Evolutionary conservation across 2,113 vertebrate genomes (phyloP).

Genomic region (Erythrocercus mccallii): DNA sequence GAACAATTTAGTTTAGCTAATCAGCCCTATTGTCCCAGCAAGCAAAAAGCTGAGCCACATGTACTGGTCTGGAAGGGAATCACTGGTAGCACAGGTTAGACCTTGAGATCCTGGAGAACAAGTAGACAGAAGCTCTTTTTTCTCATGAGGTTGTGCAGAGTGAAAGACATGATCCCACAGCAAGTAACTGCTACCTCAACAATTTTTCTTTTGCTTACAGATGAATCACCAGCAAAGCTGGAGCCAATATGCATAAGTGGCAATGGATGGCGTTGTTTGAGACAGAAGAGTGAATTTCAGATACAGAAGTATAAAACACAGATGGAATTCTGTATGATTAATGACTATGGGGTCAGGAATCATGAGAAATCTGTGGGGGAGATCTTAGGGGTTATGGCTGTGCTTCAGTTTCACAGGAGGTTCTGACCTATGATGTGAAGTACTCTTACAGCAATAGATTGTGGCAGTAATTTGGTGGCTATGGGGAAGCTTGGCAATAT

Average conservation of each 20-base stretch:
- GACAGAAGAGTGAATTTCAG: not conserved
- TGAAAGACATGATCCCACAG: not conserved
- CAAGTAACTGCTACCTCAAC: constrained; percentile 8
- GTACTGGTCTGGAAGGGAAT: not conserved
- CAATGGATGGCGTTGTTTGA: not conserved
- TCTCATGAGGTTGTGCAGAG: not conserved
- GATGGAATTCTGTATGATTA: not conserved
- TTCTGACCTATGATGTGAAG: not conserved
- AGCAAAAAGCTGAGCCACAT: not conserved
- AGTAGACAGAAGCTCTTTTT: not conserved
- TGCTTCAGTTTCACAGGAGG: not conserved
- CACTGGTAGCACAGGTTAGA: not conserved
- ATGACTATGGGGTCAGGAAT: not conserved
- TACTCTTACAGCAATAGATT: not conserved
- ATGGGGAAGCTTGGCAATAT: not conserved
- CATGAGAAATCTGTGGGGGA: not conserved
- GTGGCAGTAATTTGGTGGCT: not conserved
- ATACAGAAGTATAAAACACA: not conserved
- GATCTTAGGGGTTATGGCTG: not conserved
- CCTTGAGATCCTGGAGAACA: not conserved
- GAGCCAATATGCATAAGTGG: not conserved
- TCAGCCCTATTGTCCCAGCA: constrained; percentile 29
- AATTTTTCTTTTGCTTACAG: not conserved
- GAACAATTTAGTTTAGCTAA: constrained; percentile 39
- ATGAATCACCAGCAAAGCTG: constrained; percentile 18